Evolutionary conservation across 2,888 invertebrate species (phyloP), one percentile per base, ranked within the genome.

Genomic region (Andrena camellia): DNA sequence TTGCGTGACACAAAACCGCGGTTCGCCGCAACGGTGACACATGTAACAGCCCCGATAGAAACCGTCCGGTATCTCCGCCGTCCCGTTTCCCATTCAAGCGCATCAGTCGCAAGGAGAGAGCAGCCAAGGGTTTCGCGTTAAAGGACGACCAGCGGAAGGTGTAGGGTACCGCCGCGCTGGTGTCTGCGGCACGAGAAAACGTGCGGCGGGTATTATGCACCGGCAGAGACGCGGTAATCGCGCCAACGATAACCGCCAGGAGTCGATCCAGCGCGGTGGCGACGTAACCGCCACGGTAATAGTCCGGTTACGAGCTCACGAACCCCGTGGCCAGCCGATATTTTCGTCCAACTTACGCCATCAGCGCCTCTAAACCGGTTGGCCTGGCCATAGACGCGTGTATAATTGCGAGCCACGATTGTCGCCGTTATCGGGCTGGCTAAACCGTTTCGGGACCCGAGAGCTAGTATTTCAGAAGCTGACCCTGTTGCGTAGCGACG

Each of bases 361-460:
- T n/a, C 62, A 62, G 57, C 68, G 29, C 52, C 35, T 57, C 23
- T 10, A 68, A 76, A 85, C 76, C 73, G 75, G 77, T 78, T 64
- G 62, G 23, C 29, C 62, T 4, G 35, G 13, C 31, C 42, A 62
- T 54, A 64, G 69, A 64, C 59, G 50, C 50, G 0, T 35, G 64
- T 83, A 52, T 83, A 83, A 85, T 86, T 85, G 85, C 85, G 57
- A 48, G 62, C 52, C 71, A 62, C 69, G 68, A 86, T 86, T 71
- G 70, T 76, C 74, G 67, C 50, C 33, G 68, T 82, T 86, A 84
- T 88, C 87, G 62, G 64, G 42, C 13, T n/a, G 29, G 50, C 72
- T 70, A 67, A 84, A 78, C 81, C 78, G 82, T 64, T 42, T 42
- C 59, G 33, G 54, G 23, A 62, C 23, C 48, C 26, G 54, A 29